Evolutionary conservation across 2,113 vertebrate species (phyloP), one percentile per base, ranked within the genome.

Genomic region (Panthera tigris): DNA sequence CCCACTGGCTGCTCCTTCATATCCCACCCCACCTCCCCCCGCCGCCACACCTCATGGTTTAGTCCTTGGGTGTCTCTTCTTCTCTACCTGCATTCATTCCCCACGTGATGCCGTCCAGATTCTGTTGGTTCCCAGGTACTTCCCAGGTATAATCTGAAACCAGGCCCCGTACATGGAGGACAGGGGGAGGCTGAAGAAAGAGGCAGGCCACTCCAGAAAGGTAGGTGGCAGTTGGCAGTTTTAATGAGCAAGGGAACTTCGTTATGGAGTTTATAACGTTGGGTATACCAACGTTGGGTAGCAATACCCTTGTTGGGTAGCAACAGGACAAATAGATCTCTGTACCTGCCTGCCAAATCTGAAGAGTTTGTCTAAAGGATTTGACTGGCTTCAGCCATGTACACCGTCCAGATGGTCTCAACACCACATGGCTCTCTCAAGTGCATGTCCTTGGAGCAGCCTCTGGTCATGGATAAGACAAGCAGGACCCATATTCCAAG

Each of bases 11-110:
- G 13, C 2, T 66, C n/a, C 29, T 45, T 55, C 12, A 14, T 45
- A 61, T 23, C 18, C 57, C 7, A 0, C 57, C 13, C 2, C 41
- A 29, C 21, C 15, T n/a, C 27, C 0, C 61, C 52, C 25, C 1
- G 3, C 79, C 19, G 0, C 45, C 7, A 66, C 7, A 18, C 21
- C 23, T 31, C 36, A 48, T 13, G n/a, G 2, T 74, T 86, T 16
- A 23, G 41, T 36, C 27, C 45, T 63, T 31, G 41, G 61, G 41
- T 8, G 12, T 63, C 68, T 65, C 66, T 66, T 78, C 61, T 50
- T 79, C 48, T 90, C 65, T 45, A 1, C 3, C 29, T 50, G 25
- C 5, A 65, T 5, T 73, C 71, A 80, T 18, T 29, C n/a, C 16
- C 23, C n/a, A 39, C 1, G 2, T 39, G 48, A 83, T 50, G 33